Evolutionary conservation across 1,140 invertebrate species (phyloP).

Genomic region (Ostrea edulis): DNA sequence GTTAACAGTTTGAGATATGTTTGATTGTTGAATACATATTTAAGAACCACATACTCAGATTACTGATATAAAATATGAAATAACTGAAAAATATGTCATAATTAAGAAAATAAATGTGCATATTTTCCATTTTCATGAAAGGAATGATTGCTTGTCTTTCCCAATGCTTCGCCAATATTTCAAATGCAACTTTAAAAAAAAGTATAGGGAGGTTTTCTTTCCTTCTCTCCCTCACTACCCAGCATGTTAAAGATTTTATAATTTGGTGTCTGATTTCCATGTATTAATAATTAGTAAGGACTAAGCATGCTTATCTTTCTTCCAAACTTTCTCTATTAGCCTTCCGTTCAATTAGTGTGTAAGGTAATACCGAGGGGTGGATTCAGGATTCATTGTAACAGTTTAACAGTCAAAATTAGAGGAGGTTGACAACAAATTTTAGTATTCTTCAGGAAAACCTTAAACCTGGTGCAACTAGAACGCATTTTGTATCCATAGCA

Average conservation of each 20-base stretch:
- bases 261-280: not conserved
- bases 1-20: conserved; percentile 11
- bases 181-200: not conserved
- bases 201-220: not conserved
- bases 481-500: conserved; percentile 10
- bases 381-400: not conserved
- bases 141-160: not conserved
- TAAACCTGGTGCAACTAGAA: not conserved
- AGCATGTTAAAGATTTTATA: not conserved
- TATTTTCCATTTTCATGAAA: not conserved
- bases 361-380: not conserved
- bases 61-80: conserved; percentile 3
- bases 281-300: not conserved
- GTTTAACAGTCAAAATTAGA: not conserved
- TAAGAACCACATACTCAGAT: conserved; percentile 5
- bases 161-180: not conserved
- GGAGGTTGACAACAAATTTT: not conserved
- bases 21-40: conserved; percentile 20
- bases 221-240: not conserved
- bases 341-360: not conserved
- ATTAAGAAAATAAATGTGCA: not conserved
- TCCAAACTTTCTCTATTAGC: not conserved
- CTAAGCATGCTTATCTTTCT: not conserved
- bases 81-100: not conserved
- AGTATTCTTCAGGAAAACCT: not conserved